A percentile compares a stretch with the other conserved stretches of the same genome.
phyloP scores from a whole-genome alignment of 2,888 invertebrate species.

The Drosophila robusta region DNA sequence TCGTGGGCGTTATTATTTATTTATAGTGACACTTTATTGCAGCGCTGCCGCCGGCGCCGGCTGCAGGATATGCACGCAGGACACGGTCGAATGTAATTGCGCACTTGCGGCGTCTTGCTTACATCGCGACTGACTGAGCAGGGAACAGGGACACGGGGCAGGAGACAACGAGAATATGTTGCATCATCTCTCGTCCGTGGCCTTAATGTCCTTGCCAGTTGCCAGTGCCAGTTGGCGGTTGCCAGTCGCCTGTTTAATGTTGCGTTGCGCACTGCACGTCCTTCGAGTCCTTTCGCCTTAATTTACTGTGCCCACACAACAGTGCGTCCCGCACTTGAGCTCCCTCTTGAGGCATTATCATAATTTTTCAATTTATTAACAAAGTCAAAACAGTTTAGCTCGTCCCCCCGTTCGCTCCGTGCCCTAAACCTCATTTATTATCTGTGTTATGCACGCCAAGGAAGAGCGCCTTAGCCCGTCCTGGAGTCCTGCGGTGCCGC shows the following conservation, averaged over 20 bases:
- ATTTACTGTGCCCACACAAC: conserved; percentile 73
- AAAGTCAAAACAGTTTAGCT: conserved; percentile 81
- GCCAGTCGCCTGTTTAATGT: conserved; percentile 77
- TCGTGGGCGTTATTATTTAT: conserved; percentile 80
- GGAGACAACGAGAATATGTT: conserved; percentile 66
- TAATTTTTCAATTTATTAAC: conserved; percentile 81
- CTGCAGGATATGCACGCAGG: conserved; percentile 73
- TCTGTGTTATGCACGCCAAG: conserved; percentile 51
- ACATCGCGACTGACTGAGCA: conserved; percentile 13
- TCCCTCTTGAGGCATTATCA: conserved; percentile 65
- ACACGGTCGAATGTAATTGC: conserved; percentile 76
- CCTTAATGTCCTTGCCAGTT: conserved; percentile 72
- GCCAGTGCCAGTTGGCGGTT: conserved; percentile 64
- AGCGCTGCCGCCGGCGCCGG: conserved; percentile 53
- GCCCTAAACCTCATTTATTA: conserved; percentile 72
- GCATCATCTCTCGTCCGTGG: conserved; percentile 75
- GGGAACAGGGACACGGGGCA: background rate
- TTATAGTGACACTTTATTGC: conserved; percentile 81
- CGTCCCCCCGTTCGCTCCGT: conserved; percentile 15
- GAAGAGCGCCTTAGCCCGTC: conserved; percentile 22
- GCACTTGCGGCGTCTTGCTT: conserved; percentile 76
- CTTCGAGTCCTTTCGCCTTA: conserved; percentile 64
- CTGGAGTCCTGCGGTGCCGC: conserved; percentile 46
- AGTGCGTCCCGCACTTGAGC: conserved; percentile 32
- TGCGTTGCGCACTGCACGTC: conserved; percentile 79